Evolutionary conservation across 2,113 vertebrate genomes (phyloP).

Genomic region (Dasyprocta punctata): DNA sequence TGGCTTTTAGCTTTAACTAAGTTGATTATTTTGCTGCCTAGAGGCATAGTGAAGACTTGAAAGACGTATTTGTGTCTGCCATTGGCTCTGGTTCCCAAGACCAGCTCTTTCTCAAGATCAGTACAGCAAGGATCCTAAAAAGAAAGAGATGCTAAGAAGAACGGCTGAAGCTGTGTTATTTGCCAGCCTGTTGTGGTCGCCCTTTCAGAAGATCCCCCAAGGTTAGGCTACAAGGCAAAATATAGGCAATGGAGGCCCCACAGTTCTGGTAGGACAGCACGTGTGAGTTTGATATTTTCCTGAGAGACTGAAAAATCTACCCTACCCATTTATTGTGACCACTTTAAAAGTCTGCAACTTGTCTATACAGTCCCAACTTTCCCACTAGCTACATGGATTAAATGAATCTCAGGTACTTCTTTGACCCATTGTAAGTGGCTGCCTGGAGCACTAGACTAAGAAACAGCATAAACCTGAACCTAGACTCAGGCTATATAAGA

Average conservation of each 20-base stretch:
- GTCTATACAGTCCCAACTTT: neutral
- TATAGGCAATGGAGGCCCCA: neutral
- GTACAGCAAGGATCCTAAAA: neutral
- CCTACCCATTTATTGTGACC: neutral
- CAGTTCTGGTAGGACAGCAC: neutral
- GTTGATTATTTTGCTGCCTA: neutral
- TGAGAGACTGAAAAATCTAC: neutral
- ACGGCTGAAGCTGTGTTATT: neutral
- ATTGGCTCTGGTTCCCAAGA: neutral
- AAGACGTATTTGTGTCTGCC: neutral
- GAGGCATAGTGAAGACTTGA: neutral
- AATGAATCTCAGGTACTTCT: neutral
- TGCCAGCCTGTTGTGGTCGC: neutral
- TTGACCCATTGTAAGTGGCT: neutral
- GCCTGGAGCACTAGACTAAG: neutral
- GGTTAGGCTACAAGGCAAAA: neutral
- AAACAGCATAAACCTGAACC: neutral
- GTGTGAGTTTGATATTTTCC: neutral
- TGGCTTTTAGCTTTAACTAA: constrained; percentile 4
- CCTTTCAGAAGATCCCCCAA: neutral
- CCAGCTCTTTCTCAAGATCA: neutral
- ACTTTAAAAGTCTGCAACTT: neutral
- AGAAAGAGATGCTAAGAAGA: neutral
- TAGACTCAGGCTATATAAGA: neutral
- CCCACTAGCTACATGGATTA: neutral